Percentiles rank a stretch among this genome's conserved stretches.
These are phyloP conservation scores for Cottoperca gobio DNA, from an alignment of 2,797 vertebrate genomes.

Conservation along the genomic window DNA sequence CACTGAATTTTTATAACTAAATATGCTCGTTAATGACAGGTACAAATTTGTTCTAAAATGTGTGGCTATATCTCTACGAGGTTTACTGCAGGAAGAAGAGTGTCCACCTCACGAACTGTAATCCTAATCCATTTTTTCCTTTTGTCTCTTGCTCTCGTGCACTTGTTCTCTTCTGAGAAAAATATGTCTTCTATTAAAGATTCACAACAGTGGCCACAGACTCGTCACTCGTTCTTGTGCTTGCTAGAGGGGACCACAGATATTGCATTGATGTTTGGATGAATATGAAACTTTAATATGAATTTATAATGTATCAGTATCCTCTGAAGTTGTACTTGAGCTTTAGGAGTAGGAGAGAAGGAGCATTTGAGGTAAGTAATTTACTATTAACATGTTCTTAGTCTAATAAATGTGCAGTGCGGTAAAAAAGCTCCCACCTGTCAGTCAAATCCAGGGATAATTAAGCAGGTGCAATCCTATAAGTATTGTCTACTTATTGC, in stretches of 20 bases:
- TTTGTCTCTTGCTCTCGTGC: slow-evolving; percentile 29
- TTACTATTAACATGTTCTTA: background rate
- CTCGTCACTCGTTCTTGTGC: slow-evolving; percentile 11
- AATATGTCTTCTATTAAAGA: slow-evolving; percentile 48
- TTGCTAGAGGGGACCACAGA: background rate
- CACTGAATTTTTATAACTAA: slow-evolving; percentile 58
- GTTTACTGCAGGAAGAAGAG: slow-evolving; percentile 27
- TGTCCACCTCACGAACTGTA: slow-evolving; percentile 33
- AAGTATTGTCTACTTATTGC: background rate
- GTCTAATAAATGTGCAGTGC: background rate
- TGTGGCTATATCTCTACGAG: slow-evolving; percentile 19
- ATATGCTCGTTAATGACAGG: slow-evolving; percentile 47
- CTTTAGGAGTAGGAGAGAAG: background rate
- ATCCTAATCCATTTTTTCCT: background rate
- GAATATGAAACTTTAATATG: background rate
- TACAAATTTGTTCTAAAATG: slow-evolving; percentile 27
- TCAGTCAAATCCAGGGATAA: background rate
- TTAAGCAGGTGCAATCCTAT: background rate
- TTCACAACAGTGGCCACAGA: slow-evolving; percentile 24
- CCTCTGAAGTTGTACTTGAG: background rate
- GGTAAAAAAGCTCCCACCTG: background rate
- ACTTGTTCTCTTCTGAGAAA: slow-evolving; percentile 47
- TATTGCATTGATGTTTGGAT: background rate
- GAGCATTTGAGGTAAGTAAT: slow-evolving; percentile 9
- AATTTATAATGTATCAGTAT: background rate